phyloP scores from a whole-genome alignment of 1,140 invertebrate species.

The Ylistrum balloti region DNA sequence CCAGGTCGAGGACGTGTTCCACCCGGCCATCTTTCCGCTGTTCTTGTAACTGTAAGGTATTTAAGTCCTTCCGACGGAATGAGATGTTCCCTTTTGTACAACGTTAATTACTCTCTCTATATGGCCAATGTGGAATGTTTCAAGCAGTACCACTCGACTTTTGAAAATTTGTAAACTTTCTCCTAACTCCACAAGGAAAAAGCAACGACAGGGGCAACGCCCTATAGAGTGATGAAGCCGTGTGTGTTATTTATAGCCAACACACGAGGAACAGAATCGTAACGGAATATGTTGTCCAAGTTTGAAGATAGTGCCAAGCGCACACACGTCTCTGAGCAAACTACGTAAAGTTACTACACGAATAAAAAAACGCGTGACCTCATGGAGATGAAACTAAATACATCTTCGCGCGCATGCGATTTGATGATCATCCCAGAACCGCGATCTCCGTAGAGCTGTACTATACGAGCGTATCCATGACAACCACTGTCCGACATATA shows the following conservation, averaged over 20 bases:
- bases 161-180: not conserved
- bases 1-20: conserved; percentile 60
- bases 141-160: not conserved
- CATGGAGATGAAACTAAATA: not conserved
- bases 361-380: conserved; percentile 3
- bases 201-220: not conserved
- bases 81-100: too few species aligned
- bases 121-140: too few species aligned
- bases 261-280: not conserved
- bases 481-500: conserved; percentile 25
- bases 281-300: conserved; percentile 23
- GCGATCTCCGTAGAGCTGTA: conserved; percentile 9
- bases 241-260: not conserved
- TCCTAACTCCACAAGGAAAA: not conserved
- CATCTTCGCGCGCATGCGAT: conserved; percentile 22
- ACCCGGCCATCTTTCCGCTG: conserved; percentile 49
- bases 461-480: not conserved
- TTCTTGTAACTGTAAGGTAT: not conserved
- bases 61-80: too few species aligned
- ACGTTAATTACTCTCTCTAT: too few species aligned
- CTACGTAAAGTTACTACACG: conserved; percentile 18
- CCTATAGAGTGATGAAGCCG: not conserved
- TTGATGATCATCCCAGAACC: conserved; percentile 3
- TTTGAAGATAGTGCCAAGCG: conserved; percentile 32
- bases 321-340: not conserved